These are phyloP conservation scores for Pantherophis vulpinus DNA, from an alignment of 2,797 vertebrate species.

Conservation along the genomic window DNA sequence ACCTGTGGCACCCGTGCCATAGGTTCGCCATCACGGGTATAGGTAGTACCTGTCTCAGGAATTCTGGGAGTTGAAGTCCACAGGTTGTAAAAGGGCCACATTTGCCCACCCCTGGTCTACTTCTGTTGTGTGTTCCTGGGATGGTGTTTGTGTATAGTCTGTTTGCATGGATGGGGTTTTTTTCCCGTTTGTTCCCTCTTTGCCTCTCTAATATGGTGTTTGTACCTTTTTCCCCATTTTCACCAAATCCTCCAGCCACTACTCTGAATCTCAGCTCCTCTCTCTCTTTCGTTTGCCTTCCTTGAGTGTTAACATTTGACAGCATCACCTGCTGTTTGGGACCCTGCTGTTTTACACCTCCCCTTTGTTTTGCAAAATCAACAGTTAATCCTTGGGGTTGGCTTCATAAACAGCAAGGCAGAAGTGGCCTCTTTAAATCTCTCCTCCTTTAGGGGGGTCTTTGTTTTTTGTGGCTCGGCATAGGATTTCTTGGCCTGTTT, in stretches of 20 bases:
- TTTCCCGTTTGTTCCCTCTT: neutral
- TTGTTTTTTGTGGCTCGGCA: neutral
- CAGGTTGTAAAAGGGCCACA: no score
- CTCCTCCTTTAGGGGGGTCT: neutral
- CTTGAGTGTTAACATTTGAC: neutral
- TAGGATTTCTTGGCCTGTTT: neutral
- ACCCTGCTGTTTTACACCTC: neutral
- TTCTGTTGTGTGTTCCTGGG: neutral
- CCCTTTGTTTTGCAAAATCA: rapidly evolving
- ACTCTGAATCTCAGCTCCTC: neutral
- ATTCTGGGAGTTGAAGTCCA: no score
- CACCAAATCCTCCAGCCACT: neutral
- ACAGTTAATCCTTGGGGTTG: neutral
- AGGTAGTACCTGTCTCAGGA: no score
- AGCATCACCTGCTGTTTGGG: neutral
- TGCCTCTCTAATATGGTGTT: neutral
- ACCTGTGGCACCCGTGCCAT: no score
- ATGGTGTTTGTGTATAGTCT: neutral
- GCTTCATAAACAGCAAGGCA: neutral
- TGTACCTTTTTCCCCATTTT: neutral
- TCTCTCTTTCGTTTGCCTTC: neutral
- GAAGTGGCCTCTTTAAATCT: neutral
- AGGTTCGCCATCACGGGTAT: no score
- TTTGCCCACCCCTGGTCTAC: no score
- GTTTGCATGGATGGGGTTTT: no score